Conservation (phyloP, 1,140 invertebrate genomes). For the Metaphire vulgaris region DNA sequence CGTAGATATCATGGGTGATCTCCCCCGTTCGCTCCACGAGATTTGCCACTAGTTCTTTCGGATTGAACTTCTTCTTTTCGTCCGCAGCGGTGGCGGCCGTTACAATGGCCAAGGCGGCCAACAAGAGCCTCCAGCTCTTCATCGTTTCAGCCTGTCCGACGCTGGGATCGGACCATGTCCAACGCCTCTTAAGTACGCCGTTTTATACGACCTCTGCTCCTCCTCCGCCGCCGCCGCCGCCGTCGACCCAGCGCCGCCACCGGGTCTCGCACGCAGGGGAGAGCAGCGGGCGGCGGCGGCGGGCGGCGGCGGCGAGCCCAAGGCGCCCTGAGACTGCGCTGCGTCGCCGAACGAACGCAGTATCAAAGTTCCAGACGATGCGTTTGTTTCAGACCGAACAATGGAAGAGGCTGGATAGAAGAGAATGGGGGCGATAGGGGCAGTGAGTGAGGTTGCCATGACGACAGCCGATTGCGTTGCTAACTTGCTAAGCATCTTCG, state of each 20-base stretch:
- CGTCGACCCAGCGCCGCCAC: too few species aligned
- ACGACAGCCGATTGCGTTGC: too few species aligned
- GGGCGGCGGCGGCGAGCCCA: too few species aligned
- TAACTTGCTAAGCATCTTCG: too few species aligned
- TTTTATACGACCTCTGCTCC: background rate
- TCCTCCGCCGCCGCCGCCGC: background rate
- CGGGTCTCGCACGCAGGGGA: background rate
- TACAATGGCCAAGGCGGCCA: background rate
- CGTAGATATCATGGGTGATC: background rate
- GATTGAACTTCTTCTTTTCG: background rate
- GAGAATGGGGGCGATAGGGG: too few species aligned
- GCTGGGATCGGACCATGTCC: background rate
- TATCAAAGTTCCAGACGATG: background rate
- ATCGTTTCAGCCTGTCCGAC: background rate
- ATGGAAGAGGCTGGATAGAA: too few species aligned
- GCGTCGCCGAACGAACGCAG: background rate
- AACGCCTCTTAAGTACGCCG: background rate
- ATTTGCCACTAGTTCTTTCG: background rate
- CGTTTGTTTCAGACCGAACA: background rate
- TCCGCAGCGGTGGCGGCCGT: background rate
- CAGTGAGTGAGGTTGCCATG: too few species aligned
- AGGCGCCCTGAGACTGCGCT: background rate
- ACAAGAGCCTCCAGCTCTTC: background rate
- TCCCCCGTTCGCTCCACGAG: background rate
- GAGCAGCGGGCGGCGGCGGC: background rate